These are phyloP conservation scores for Chloropsis hardwickii DNA, from an alignment of 2,113 vertebrate species.

Conservation along the genomic window DNA sequence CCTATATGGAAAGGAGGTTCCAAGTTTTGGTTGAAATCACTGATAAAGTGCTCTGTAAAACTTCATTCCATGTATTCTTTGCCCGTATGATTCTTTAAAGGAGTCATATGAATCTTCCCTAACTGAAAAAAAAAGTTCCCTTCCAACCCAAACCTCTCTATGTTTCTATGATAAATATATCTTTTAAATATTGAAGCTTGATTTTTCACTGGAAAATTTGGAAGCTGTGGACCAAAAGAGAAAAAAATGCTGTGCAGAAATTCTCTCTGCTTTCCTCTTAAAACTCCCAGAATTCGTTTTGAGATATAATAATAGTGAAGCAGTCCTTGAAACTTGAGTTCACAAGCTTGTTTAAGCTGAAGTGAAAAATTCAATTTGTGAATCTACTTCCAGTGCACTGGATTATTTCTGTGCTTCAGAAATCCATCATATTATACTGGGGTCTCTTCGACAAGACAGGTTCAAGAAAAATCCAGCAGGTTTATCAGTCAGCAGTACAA, in stretches of 20 bases:
- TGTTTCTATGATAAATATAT: background rate
- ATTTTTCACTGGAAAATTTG: background rate
- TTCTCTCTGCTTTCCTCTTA: background rate
- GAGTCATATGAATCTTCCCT: background rate
- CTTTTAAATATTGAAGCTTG: background rate
- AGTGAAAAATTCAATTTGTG: background rate
- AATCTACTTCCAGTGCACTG: background rate
- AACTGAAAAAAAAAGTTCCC: background rate
- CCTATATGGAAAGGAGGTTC: background rate
- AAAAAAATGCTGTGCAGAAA: background rate
- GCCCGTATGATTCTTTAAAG: background rate
- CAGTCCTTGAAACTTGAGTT: background rate
- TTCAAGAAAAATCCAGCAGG: background rate
- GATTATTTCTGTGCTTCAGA: background rate
- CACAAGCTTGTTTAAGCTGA: background rate
- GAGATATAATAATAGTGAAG: constrained; percentile 29
- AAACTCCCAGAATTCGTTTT: background rate
- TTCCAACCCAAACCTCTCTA: background rate
- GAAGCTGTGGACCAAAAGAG: background rate
- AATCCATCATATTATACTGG: background rate
- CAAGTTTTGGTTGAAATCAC: background rate
- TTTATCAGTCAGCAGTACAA: background rate
- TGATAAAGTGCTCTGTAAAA: background rate
- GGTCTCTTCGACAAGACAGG: background rate
- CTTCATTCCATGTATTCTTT: background rate